A percentile compares a stretch with the other conserved stretches of the same genome.
These are phyloP conservation scores for Tenthredo mesomela DNA, from an alignment of 2,888 invertebrate genomes.

Conservation along the genomic window DNA sequence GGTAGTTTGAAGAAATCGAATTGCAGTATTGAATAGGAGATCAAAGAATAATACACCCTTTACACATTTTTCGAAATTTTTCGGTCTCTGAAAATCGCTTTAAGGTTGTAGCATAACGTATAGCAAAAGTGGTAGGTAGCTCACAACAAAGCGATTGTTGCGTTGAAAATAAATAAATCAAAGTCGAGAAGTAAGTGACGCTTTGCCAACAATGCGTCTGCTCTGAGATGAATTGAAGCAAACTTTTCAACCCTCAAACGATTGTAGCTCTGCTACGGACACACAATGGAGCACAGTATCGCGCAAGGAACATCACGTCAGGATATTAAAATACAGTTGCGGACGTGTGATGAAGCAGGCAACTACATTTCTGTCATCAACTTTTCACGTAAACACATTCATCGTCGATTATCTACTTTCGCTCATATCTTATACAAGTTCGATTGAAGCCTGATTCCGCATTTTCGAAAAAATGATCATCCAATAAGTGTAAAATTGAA, in stretches of 20 bases:
- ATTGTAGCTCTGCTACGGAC: neutral
- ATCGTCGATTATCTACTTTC: neutral
- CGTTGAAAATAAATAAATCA: slow-evolving; percentile 14
- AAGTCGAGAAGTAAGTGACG: neutral
- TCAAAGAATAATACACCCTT: neutral
- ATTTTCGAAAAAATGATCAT: neutral
- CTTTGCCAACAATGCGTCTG: neutral
- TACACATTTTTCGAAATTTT: neutral
- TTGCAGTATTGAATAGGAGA: neutral
- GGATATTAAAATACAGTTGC: slow-evolving; percentile 2
- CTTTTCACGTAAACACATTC: neutral
- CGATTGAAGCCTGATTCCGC: neutral
- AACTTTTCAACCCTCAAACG: slow-evolving; percentile 25
- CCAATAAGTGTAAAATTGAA: neutral
- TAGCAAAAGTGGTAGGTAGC: neutral
- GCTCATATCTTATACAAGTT: neutral
- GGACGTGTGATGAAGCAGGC: neutral
- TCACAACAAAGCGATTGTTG: neutral
- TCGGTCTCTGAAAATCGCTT: neutral
- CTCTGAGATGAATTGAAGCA: slow-evolving; percentile 7
- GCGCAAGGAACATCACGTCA: neutral
- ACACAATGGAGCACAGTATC: slow-evolving; percentile 16
- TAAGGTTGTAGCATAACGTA: neutral
- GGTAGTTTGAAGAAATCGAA: slow-evolving; percentile 16
- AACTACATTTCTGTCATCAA: slow-evolving; percentile 1